These are phyloP conservation scores for Suillia variegata DNA, from an alignment of 2,888 invertebrate species.

Conservation along the genomic window DNA sequence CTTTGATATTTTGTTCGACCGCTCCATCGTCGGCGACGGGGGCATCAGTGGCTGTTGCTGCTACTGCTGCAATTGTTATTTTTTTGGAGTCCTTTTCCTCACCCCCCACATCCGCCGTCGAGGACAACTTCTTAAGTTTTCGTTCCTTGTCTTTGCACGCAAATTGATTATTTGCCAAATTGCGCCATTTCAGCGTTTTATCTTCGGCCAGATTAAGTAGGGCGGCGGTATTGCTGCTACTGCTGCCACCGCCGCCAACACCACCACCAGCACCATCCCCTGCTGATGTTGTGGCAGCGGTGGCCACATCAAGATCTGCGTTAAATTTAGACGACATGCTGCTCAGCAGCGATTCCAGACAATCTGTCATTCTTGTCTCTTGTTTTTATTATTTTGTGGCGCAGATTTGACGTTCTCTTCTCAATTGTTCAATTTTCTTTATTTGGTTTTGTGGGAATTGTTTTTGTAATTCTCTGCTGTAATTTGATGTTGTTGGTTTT, in stretches of 20 bases:
- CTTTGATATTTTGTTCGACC: not conserved
- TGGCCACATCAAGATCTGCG: constrained; percentile 50
- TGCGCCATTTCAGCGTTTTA: constrained; percentile 60
- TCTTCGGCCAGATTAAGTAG: constrained; percentile 56
- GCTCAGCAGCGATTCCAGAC: constrained; percentile 52
- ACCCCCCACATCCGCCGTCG: not conserved
- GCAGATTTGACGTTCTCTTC: not conserved
- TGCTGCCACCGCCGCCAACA: too few relatives aligned
- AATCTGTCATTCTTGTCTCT: constrained; percentile 51
- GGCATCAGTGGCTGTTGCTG: not conserved
- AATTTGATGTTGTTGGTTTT: too few relatives aligned
- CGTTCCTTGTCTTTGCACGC: constrained; percentile 56
- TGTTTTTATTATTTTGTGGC: not conserved
- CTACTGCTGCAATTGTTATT: constrained; percentile 2
- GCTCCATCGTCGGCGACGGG: too few relatives aligned
- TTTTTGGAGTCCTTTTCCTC: not conserved
- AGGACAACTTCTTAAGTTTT: too few relatives aligned
- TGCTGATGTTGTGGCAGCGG: too few relatives aligned
- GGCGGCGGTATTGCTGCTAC: too few relatives aligned
- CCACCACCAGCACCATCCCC: too few relatives aligned
- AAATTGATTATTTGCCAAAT: constrained; percentile 58
- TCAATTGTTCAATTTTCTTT: too few relatives aligned
- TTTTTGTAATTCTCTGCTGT: too few relatives aligned
- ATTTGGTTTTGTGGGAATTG: too few relatives aligned
- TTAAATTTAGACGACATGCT: constrained; percentile 59